phyloP scores from a whole-genome alignment of 2,797 vertebrate genomes.

The Eleutherodactylus coqui region DNA sequence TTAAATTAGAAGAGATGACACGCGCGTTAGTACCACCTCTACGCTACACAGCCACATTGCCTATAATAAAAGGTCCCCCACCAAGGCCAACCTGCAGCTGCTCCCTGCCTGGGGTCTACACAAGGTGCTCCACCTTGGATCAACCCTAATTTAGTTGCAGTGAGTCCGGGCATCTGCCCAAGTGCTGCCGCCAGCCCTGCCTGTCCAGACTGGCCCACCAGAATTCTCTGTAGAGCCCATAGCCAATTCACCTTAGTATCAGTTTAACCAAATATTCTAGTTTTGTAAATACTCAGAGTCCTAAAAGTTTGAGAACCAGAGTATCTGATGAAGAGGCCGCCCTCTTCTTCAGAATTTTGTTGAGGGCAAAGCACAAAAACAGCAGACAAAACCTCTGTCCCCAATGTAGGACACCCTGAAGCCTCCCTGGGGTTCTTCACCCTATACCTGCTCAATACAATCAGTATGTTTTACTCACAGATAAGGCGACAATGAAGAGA shows the following conservation, averaged over 20 bases:
- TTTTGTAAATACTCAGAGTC: slow-evolving; percentile 39
- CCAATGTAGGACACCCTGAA: not conserved
- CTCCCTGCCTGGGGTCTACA: too few species aligned
- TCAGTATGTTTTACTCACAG: not conserved
- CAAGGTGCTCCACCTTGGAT: too few species aligned
- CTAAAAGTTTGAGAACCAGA: slow-evolving; percentile 44
- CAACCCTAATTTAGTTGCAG: too few species aligned
- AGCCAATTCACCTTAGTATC: not conserved
- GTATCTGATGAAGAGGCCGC: slow-evolving; percentile 15
- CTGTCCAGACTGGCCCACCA: too few species aligned
- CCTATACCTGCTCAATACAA: not conserved
- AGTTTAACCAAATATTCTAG: slow-evolving; percentile 27
- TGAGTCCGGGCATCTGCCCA: too few species aligned
- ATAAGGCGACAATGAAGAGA: not conserved
- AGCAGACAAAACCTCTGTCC: not conserved
- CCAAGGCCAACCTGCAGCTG: too few species aligned
- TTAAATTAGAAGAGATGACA: too few species aligned
- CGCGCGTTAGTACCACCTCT: too few species aligned
- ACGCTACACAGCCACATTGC: too few species aligned
- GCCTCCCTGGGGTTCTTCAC: not conserved
- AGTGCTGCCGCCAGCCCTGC: too few species aligned
- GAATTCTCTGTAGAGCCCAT: too few species aligned
- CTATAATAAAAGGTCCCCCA: too few species aligned
- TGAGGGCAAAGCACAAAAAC: slow-evolving; percentile 15
- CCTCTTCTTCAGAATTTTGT: slow-evolving; percentile 8